phyloP scores from a whole-genome alignment of 2,113 vertebrate genomes.

The Scomber colias region DNA sequence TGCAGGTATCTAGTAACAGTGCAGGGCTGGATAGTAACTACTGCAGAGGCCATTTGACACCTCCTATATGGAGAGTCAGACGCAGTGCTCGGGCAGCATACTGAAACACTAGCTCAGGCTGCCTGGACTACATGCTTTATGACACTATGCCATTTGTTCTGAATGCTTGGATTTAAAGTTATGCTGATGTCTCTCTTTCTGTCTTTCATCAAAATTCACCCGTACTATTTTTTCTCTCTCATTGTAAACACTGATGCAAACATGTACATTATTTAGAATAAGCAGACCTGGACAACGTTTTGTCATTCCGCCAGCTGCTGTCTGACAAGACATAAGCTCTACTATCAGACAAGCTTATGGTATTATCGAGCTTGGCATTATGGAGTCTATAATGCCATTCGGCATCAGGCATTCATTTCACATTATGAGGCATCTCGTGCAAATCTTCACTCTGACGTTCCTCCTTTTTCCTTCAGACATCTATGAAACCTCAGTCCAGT shows the following conservation, averaged over 20 bases:
- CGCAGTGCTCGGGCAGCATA: constrained; percentile 44
- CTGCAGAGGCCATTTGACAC: constrained; percentile 79
- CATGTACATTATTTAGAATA: not conserved
- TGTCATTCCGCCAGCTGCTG: not conserved
- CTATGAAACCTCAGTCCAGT: not conserved
- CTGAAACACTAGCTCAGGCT: constrained; percentile 33
- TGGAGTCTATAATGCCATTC: not conserved
- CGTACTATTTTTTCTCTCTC: not conserved
- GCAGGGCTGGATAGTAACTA: constrained; percentile 51
- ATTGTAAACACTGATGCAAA: not conserved
- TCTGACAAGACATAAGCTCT: not conserved
- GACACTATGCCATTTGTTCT: constrained; percentile 10
- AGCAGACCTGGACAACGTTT: not conserved
- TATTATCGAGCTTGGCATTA: not conserved
- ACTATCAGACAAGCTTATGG: not conserved
- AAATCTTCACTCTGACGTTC: not conserved
- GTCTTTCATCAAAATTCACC: not conserved
- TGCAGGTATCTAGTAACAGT: constrained; percentile 61
- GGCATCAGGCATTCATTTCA: not conserved
- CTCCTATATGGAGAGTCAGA: constrained; percentile 58
- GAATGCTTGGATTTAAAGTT: not conserved
- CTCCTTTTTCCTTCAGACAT: not conserved
- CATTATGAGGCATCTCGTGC: not conserved
- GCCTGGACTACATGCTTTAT: constrained; percentile 10
- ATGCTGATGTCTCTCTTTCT: not conserved